These are phyloP conservation scores for Tapirus terrestris DNA, from an alignment of 2,113 vertebrate species.

Conservation along the genomic window DNA sequence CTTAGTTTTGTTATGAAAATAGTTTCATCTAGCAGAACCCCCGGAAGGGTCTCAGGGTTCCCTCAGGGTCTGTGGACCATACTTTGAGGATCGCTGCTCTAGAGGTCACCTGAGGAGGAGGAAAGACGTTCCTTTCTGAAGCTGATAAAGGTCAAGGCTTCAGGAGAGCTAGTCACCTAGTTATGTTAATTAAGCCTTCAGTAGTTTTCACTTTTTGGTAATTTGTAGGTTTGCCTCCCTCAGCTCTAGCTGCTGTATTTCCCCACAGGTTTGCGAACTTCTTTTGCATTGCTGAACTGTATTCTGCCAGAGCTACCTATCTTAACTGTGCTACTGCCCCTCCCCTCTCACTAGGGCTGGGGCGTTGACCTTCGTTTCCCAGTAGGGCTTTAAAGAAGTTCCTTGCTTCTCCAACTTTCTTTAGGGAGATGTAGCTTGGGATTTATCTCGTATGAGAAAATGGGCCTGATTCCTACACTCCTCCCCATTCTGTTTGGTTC, in stretches of 20 bases:
- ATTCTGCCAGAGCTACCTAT: neutral
- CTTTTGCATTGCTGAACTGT: neutral
- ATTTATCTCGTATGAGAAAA: conserved; percentile 55
- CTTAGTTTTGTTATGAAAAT: conserved; percentile 24
- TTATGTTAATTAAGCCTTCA: neutral
- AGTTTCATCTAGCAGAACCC: neutral
- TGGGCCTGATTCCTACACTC: neutral
- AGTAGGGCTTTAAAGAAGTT: neutral
- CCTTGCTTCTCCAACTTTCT: neutral
- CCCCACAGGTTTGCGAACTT: neutral
- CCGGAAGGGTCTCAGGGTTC: neutral
- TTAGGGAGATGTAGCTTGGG: neutral
- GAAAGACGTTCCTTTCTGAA: neutral
- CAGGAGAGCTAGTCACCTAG: neutral
- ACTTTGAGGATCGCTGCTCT: neutral
- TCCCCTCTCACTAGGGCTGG: neutral
- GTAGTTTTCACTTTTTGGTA: neutral
- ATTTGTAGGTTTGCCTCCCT: neutral
- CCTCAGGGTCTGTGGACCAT: neutral
- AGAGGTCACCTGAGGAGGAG: neutral
- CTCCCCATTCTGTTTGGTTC: neutral
- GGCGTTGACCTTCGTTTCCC: neutral
- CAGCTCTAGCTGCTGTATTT: neutral
- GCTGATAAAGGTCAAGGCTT: conserved; percentile 40
- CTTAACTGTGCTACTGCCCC: neutral